phyloP scores from a whole-genome alignment of 2,797 vertebrate genomes.

The Myripristis jacobus region DNA sequence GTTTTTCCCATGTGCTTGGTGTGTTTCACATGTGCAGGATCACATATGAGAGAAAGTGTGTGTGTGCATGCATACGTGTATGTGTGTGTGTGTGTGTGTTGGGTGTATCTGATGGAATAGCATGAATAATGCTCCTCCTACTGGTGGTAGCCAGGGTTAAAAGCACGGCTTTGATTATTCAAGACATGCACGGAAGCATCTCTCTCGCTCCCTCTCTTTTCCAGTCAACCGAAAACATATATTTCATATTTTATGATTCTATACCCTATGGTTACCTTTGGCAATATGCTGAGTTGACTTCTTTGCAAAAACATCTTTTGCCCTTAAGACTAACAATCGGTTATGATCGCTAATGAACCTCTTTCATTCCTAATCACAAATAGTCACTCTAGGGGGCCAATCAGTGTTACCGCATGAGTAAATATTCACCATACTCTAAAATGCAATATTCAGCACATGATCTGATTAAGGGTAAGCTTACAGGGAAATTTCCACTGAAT shows the following conservation, averaged over 20 bases:
- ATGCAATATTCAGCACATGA: constrained; percentile 68
- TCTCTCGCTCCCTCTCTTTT: constrained; percentile 1
- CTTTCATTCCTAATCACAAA: constrained; percentile 72
- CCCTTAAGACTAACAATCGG: constrained; percentile 65
- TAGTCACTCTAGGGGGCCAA: constrained; percentile 72
- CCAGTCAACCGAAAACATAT: constrained; percentile 33
- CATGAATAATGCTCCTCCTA: constrained; percentile 14
- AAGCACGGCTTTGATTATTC: neutral
- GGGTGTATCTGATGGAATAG: neutral
- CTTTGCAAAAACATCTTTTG: constrained; percentile 65
- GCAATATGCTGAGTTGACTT: constrained; percentile 67
- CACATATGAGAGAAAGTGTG: neutral
- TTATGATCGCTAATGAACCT: constrained; percentile 78
- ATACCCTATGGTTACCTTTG: constrained; percentile 57
- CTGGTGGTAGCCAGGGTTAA: neutral
- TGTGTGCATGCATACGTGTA: no score
- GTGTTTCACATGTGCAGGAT: neutral
- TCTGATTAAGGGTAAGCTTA: constrained; percentile 51
- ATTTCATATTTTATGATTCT: constrained; percentile 72
- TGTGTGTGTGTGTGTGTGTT: constrained; percentile 13
- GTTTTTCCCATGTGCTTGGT: constrained; percentile 12
- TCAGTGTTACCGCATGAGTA: constrained; percentile 55
- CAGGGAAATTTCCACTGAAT: constrained; percentile 42
- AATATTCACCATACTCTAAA: constrained; percentile 58
- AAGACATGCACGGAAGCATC: neutral